Base-by-base conservation (phyloP, 2,888 invertebrate species). In the Digitonthophagus gazella region DNA sequence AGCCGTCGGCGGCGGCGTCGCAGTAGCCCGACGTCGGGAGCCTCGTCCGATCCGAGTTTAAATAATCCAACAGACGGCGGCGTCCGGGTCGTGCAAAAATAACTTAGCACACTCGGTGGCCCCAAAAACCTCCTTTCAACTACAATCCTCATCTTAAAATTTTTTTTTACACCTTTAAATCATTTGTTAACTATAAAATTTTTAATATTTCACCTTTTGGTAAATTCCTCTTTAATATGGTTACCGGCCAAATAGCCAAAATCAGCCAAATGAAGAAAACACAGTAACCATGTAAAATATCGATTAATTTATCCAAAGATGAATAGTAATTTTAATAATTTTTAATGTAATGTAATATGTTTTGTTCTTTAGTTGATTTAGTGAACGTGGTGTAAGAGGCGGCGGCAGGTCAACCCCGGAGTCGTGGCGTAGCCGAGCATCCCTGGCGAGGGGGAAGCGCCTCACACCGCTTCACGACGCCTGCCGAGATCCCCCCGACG, bases 361-460 rank as follows among this genome's bases (percentile, higher is more conserved):
- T n/a, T n/a, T n/a, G n/a, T n/a, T n/a, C 11, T 57, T 57, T n/a
- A 61, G 61, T 4, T 19, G 16, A 20, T 61, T 14, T 1, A 77
- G 74, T 77, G 77, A 75, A 78, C 78, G 76, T 69, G 69, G 71
- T 74, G 71, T 74, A 75, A 74, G 78, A 77, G 80, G 80, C 81
- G 80, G 80, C 81, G 80, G 82, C 81, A 81, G 81, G 82, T 81
- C 81, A 81, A 81, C 81, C 79, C 80, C 77, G 80, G 79, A 80
- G 79, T 80, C 80, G 80, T 78, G 78, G 78, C 78, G 77, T 75
- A 75, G 76, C 76, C 74, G 76, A 75, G 75, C 76, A 74, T 75
- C 74, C 76, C 72, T 57, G 67, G 20, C 64, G 66, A 61, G 58
- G 65, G 61, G 65, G 20, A 22, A 54, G 20, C 64, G 20, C 55